Base-by-base conservation (phyloP, 2,113 vertebrate species). In the Xenus cinereus region DNA sequence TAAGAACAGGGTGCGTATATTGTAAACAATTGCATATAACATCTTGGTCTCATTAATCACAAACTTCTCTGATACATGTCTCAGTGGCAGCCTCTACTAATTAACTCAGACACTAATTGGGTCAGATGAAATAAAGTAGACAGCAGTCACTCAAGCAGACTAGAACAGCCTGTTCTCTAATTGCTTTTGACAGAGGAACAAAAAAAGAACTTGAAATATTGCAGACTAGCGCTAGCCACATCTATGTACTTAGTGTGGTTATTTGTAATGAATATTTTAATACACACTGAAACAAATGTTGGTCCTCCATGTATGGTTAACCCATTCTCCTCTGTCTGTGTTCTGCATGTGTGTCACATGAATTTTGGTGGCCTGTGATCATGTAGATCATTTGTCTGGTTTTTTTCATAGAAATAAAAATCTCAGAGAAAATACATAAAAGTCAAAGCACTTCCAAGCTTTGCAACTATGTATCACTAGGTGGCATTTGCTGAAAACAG, bases 401-500 rank as follows among this genome's bases (percentile, higher is more conserved):
- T 71, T 33, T 59, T 37, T 67, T 79, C 10, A 23, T 46, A 24
- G 11, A 22, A 80, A 7, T 4, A 84, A 84, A 82, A 78, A 60
- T 53, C 30, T 79, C 48, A 10, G 10, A 48, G 19, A 66, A 82
- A 53, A 53, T 6, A 43, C 7, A 30, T 60, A 62, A 51, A 88
- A 78, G 45, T 24, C 35, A 67, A 43, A 78, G 43, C 0, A 0
- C 14, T 87, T 72, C 27, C 66, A 81, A 84, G 64, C 46, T 78
- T 64, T 94, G 27, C 92, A 87, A 1, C 69, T 66, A 19, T 71
- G 64, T 51, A 93, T 97, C 88, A 86, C 93, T 93, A 97, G 92
- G 50, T 96, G 95, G 95, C 92, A 95, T 95, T 96, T 97, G 53
- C 80, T 93, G 94, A 89, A 96, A 93, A 88, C 62, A 78, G 83